These are phyloP conservation scores for Tauraco erythrolophus DNA, from an alignment of 2,113 vertebrate species.

Conservation along the genomic window DNA sequence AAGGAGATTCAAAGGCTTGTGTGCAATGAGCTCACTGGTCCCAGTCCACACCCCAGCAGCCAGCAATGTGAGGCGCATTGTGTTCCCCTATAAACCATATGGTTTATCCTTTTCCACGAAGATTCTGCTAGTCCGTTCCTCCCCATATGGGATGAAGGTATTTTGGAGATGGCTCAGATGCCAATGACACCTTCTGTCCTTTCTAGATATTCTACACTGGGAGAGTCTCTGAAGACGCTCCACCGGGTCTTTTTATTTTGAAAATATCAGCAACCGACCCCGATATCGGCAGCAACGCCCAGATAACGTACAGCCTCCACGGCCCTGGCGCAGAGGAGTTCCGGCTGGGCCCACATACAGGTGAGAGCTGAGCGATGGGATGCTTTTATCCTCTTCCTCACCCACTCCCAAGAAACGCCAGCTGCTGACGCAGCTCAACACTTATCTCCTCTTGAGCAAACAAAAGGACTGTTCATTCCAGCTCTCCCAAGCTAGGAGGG, in stretches of 20 bases:
- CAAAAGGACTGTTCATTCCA: background rate
- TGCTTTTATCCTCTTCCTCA: background rate
- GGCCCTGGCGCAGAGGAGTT: slow-evolving; percentile 89
- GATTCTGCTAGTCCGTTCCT: background rate
- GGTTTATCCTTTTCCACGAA: background rate
- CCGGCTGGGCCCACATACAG: slow-evolving; percentile 87
- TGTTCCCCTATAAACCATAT: background rate
- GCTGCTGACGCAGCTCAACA: background rate
- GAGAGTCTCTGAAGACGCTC: slow-evolving; percentile 87
- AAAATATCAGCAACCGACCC: slow-evolving; percentile 89
- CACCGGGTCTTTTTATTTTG: slow-evolving; percentile 81
- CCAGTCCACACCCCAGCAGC: background rate
- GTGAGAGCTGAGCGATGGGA: slow-evolving; percentile 64
- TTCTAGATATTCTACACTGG: slow-evolving; percentile 87
- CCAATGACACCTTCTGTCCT: slow-evolving; percentile 5
- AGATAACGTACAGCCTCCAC: slow-evolving; percentile 89
- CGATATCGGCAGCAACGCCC: slow-evolving; percentile 87
- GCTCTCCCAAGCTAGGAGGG: background rate
- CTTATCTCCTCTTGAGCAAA: background rate
- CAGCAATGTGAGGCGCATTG: background rate
- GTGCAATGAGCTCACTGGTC: slow-evolving; percentile 32
- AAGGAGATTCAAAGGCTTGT: slow-evolving; percentile 39
- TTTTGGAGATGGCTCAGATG: background rate
- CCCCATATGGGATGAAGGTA: accelerated
- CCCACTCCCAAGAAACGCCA: background rate